Base-by-base conservation (phyloP, 2,797 vertebrate genomes). In the Neomorphus geoffroyi region DNA sequence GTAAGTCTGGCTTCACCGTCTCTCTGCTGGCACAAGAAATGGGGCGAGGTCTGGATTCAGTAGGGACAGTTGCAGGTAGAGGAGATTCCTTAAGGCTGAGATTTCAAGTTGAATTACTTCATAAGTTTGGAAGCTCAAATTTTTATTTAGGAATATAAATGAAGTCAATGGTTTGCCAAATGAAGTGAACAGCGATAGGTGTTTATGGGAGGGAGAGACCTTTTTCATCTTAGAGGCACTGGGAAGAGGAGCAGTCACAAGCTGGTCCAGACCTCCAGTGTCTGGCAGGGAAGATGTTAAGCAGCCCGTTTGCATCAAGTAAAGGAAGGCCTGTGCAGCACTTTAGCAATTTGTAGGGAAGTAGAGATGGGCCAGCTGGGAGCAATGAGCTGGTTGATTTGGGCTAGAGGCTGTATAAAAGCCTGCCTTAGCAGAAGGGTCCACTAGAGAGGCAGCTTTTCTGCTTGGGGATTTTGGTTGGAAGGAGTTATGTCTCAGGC, bases 381-480 rank as follows among this genome's bases (percentile, higher is more conserved):
- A 65, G 43, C 53, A 86, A 75, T 51, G 18, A 88, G 21, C 22
- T 61, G 21, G 7, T 69, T 64, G 32, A 22, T 83, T 39, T 39
- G 41, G 57, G 18, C 2, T 19, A 57, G 24, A 15, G 18, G 19
- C 18, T 64, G 2, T 61, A 45, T 46, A 64, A 65, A 70, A 43
- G 41, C 6, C 16, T 27, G 39, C 11, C 16, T 51, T 39, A 41
- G 56, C 1, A 67, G 18, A 21, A 6, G 3, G 7, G 1, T 0
- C 7, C 1, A 0, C 0, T 71, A 5, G 6, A 1, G 11, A 0
- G 6, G 6, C 0, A 1, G n/a, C 0, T 7, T 46, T 64, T 21
- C 4, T 73, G 10, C 3, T 27, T 23, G 19, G 19, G 28, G 22
- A 8, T 2, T n/a, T 22, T 58, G 11, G 2, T 9, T 17, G 6